Percentiles rank a stretch among this genome's conserved stretches.
These are phyloP conservation scores for Eurystomus gularis DNA, from an alignment of 2,113 vertebrate species.

Conservation along the genomic window DNA sequence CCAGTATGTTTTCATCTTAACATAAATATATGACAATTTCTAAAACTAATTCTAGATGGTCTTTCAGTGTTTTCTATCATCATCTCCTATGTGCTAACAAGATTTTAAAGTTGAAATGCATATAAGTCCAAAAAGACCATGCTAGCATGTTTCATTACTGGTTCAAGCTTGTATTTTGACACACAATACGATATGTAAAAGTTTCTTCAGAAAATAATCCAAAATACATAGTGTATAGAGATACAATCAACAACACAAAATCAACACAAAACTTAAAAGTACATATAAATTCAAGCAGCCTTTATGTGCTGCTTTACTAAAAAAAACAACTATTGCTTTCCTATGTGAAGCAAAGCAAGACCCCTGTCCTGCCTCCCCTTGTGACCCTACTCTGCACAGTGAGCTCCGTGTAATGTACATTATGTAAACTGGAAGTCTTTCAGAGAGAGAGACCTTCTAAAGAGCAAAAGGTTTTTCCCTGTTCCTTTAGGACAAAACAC, in stretches of 20 bases:
- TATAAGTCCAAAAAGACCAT: background rate
- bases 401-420: background rate
- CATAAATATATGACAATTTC: accelerated
- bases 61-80: background rate
- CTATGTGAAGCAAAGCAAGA: background rate
- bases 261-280: too few species aligned
- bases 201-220: slow-evolving; percentile 9
- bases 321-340: background rate
- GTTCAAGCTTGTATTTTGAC: background rate
- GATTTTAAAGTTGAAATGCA: slow-evolving; percentile 2
- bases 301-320: background rate
- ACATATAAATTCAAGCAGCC: too few species aligned
- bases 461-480: background rate
- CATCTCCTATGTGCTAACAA: background rate
- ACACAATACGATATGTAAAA: background rate
- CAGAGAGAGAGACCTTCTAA: background rate
- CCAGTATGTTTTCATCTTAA: background rate
- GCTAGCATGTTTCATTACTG: background rate
- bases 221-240: background rate
- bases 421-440: background rate
- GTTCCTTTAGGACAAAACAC: background rate
- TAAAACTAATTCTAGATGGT: background rate
- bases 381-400: background rate
- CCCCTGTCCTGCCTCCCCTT: background rate
- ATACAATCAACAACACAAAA: background rate